Conservation (phyloP, 2,797 vertebrate species). For the Parauchenoglanis punctatus region DNA sequence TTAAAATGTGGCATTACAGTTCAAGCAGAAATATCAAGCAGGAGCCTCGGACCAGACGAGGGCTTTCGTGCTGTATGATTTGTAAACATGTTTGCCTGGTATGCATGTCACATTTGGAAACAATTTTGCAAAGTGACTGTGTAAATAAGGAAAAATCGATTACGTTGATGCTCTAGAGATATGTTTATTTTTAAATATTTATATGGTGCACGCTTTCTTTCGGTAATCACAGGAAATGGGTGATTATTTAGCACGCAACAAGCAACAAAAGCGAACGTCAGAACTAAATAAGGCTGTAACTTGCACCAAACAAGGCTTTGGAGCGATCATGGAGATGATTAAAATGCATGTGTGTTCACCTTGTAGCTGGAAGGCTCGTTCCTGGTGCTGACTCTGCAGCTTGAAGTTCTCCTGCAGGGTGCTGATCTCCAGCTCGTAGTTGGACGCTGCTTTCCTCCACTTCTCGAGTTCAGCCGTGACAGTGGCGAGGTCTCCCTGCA, state of each 20-base stretch:
- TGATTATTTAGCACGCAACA: not conserved
- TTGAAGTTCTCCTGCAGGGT: slow-evolving; percentile 85
- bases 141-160: not conserved
- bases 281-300: not conserved
- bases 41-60: not conserved
- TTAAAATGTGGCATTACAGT: slow-evolving; percentile 19
- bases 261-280: not conserved
- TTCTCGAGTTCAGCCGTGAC: slow-evolving; percentile 86
- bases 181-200: slow-evolving; percentile 17
- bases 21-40: not conserved
- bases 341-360: slow-evolving; percentile 65
- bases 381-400: slow-evolving; percentile 82
- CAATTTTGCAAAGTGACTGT: slow-evolving; percentile 1
- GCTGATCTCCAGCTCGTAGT: slow-evolving; percentile 87
- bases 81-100: not conserved
- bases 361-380: slow-evolving; percentile 79
- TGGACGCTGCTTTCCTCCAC: slow-evolving; percentile 84
- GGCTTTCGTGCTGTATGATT: not conserved
- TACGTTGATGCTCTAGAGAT: no score
- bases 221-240: not conserved
- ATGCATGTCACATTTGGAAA: slow-evolving; percentile 3
- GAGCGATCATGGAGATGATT: not conserved
- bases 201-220: not conserved
- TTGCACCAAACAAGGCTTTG: not conserved
- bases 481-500: slow-evolving; percentile 83